Percentiles rank a stretch among this genome's conserved stretches.
Conservation (phyloP, 2,888 invertebrate genomes). For the Troglohyphantes excavatus region DNA sequence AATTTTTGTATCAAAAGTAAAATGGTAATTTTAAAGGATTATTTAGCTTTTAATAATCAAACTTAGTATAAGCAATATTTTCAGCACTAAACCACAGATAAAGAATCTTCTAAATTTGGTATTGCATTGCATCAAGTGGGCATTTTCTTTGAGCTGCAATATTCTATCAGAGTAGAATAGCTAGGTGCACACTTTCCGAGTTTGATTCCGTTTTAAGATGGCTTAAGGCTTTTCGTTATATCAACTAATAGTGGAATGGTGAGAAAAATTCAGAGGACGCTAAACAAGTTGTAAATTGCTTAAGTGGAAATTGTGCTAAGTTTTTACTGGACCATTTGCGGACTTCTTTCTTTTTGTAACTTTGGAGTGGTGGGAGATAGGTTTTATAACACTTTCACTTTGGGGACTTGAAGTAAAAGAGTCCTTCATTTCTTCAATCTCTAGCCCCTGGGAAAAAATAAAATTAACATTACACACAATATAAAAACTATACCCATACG, state of each 20-base stretch:
- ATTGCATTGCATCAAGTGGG: background rate
- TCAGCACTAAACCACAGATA: too few species aligned
- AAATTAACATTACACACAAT: too few species aligned
- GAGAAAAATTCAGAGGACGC: constrained; percentile 31
- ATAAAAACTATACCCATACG: too few species aligned
- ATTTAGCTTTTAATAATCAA: too few species aligned
- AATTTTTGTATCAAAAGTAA: too few species aligned
- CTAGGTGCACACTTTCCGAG: constrained; percentile 42
- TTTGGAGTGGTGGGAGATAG: constrained; percentile 47
- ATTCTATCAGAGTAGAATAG: constrained; percentile 18
- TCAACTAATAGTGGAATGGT: constrained; percentile 47
- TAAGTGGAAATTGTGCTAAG: constrained; percentile 36
- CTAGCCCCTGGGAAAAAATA: constrained; percentile 18
- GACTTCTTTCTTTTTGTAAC: constrained; percentile 46
- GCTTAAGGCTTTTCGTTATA: constrained; percentile 43
- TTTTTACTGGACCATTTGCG: constrained; percentile 64
- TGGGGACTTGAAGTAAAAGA: background rate
- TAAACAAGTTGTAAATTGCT: constrained; percentile 3
- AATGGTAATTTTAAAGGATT: too few species aligned
- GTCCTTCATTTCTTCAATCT: constrained; percentile 28
- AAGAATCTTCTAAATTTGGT: too few species aligned
- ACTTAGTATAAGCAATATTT: too few species aligned
- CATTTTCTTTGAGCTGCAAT: constrained; percentile 4
- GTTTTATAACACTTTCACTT: constrained; percentile 47
- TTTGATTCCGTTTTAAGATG: background rate